Evolutionary conservation across 1,140 invertebrate species (phyloP), one percentile per base, ranked within the genome.

Genomic region (Trichonephila clavata): DNA sequence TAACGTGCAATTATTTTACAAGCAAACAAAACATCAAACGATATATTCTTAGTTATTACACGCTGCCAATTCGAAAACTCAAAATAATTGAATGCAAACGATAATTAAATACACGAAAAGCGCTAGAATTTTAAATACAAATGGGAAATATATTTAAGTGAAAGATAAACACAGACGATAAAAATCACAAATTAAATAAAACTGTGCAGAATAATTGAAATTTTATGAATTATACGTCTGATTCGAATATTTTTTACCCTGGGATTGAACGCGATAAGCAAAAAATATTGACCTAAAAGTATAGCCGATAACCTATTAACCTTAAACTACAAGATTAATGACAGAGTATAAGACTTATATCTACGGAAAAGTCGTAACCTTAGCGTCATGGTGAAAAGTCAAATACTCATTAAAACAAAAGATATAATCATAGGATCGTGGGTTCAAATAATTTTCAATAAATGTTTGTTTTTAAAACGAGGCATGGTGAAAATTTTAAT

Each of bases 231-330:
- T 77, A 32, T 14, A 39, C 32, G 39, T 5, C 14, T 20, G 27
- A 77, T 32, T 77, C 32, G 14, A 10, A 32, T 77, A 16, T 32
- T 27, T 24, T 6, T 18, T 39, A 27, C 32, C 2, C 18, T 20
- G 5, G 16, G 20, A 20, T 14, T 39, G 71, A 6, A 18, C 16
- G 32, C 27, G 27, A 77, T 32, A 20, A 32, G 27, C n/a, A 77
- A 32, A 32, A 24, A 39, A 32, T 18, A 32, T 20, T 77, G 71
- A 77, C 71, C 71, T 16, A 77, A 77, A 68, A 77, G 27, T 39
- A n/a, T n/a, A 32, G 71, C 71, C 32, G 24, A 77, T 39, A 50
- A 50, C 71, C 71, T 32, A 77, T 77, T 77, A 77, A 77, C 71
- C 71, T 77, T 18, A 39, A 77, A 77, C 27, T 5, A 27, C 0